Conservation (phyloP, 2,113 vertebrate genomes). For the Nycticryphes semicollaris region DNA sequence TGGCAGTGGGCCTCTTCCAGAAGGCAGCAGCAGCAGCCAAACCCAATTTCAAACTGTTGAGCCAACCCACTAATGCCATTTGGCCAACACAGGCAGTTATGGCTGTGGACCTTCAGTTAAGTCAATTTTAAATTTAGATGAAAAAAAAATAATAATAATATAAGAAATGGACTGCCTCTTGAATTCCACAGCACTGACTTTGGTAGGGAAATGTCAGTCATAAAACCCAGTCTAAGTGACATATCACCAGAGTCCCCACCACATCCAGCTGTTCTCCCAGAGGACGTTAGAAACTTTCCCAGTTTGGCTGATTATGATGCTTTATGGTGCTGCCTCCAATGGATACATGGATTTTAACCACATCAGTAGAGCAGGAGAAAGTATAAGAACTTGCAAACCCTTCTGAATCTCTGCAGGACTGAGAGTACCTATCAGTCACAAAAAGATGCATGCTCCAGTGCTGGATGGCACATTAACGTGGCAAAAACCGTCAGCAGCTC, state of each 20-base stretch:
- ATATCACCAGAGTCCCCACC: not conserved
- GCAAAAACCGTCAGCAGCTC: not conserved
- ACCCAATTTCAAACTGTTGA: not conserved
- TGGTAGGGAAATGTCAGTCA: not conserved
- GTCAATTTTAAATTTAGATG: not conserved
- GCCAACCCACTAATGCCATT: not conserved
- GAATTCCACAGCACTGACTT: not conserved
- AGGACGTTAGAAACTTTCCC: not conserved
- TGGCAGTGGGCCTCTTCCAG: not conserved
- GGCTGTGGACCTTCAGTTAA: not conserved
- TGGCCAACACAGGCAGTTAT: not conserved
- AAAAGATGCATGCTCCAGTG: not conserved
- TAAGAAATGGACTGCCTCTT: not conserved
- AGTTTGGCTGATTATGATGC: not conserved
- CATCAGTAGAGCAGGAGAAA: not conserved
- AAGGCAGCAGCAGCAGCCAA: rapidly evolving
- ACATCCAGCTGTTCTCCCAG: not conserved
- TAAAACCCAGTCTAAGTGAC: not conserved
- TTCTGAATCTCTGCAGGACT: not conserved
- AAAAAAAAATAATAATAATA: not conserved
- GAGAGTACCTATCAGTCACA: not conserved
- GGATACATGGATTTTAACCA: not conserved
- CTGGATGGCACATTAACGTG: not conserved
- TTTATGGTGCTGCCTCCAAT: not conserved
- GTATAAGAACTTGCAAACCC: not conserved